Evolutionary conservation across 2,888 invertebrate species (phyloP).

Genomic region (Cosmopolites sordidus): DNA sequence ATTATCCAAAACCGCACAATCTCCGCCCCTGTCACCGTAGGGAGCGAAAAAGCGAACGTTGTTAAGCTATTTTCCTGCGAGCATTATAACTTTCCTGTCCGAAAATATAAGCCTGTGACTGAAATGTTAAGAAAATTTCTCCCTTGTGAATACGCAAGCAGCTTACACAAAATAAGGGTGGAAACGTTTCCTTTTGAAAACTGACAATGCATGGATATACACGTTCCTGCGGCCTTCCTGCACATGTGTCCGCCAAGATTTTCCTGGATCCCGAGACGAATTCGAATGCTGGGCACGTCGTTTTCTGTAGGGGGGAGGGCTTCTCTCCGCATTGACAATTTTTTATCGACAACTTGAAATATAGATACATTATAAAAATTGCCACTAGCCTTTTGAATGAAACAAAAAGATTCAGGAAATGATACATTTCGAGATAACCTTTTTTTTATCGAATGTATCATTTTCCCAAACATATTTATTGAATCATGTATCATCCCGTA

Average conservation of each 20-base stretch:
- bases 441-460: too few relatives aligned
- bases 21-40: too few relatives aligned
- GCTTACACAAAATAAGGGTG: conserved; percentile 46
- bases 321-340: conserved; percentile 30
- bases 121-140: conserved; percentile 49
- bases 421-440: too few relatives aligned
- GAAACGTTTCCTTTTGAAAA: conserved; percentile 42
- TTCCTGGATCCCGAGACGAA: conserved; percentile 40
- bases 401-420: too few relatives aligned
- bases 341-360: conserved; percentile 10
- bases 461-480: too few relatives aligned
- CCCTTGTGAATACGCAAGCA: conserved; percentile 49
- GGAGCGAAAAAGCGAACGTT: conserved; percentile 11
- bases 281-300: conserved; percentile 13
- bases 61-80: conserved; percentile 30
- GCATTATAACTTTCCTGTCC: conserved; percentile 32
- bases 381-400: not conserved
- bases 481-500: too few relatives aligned
- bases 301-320: not conserved
- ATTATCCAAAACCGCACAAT: too few relatives aligned
- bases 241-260: conserved; percentile 43
- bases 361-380: conserved; percentile 1
- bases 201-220: conserved; percentile 47
- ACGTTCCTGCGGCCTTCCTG: conserved; percentile 38
- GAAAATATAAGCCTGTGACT: conserved; percentile 38